Base-by-base conservation (phyloP, 1,140 invertebrate genomes). In the Drosophila bocqueti region DNA sequence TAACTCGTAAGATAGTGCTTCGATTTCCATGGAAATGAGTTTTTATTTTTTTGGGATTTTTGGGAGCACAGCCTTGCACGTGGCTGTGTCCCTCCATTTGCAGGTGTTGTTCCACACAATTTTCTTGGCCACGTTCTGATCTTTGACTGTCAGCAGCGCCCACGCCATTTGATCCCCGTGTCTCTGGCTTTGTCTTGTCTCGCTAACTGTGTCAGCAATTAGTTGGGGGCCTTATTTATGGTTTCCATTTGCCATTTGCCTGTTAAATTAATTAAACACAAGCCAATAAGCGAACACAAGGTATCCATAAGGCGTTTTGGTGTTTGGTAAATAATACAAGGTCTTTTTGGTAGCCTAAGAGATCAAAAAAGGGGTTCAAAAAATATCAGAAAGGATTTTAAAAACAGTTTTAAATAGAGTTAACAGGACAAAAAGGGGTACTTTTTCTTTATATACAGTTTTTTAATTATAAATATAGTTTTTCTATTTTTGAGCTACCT, bases 161-260 rank as follows among this genome's bases (percentile, higher is more conserved):
- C 84, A 89, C 84, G 64, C 62, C 63, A 89, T 61, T 34, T 71
- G 63, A 64, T 61, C 57, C 59, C 67, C 67, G 40, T 78, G 73
- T 78, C 83, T 64, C 72, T 75, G 79, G 60, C 65, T 89, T 87
- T 79, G 82, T 67, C 68, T 87, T 87, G 84, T 84, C 84, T 80
- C 49, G 77, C 76, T 67, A 89, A 87, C 84, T 87, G 84, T 89
- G 84, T 90, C 84, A 89, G 84, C 84, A 89, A 89, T 89, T 89
- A 89, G 84, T 89, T 89, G 54, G 74, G 78, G 62, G 59, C 74
- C 67, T 89, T 89, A 89, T 89, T 89, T 89, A 89, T 89, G 81
- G 69, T 50, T 67, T 60, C 84, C 69, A 89, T 83, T 83, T 77
- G 68, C 79, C 49, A 83, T 89, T 89, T 76, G 81, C 79, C 80